Evolutionary conservation across 2,797 vertebrate genomes (phyloP), one percentile per base, ranked within the genome.

Genomic region (Mallotus villosus): DNA sequence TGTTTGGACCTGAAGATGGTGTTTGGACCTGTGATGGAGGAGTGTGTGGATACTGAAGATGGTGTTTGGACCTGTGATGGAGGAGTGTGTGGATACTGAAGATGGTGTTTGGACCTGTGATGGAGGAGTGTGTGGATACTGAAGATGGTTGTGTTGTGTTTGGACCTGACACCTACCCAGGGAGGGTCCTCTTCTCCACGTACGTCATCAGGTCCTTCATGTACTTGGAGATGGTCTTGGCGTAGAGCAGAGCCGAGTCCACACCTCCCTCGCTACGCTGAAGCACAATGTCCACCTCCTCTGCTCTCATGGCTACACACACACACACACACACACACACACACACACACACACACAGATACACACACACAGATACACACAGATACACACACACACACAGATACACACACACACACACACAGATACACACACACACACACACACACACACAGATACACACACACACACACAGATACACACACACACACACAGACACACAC

Each of bases 181-280:
- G 0, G 84, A 70, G 0, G 0, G 84, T 94, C 61, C 96, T 93
- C 84, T 95, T 99, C 86, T 99, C 98, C 88, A 98, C 90, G 53
- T 97, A 99, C 55, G 67, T 83, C 0, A 95, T 94, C 74, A 99
- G 90, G 83, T 99, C 97, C 87, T 99, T 99, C 92, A 98, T 95
- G 90, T 99, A 99, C 81, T 96, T 99, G 80, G 97, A 94, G 84
- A 98, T 94, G 81, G 83, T 94, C 85, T 99, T 99, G 75, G 96
- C 90, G 0, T 99, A 99, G 34, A 92, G 89, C 58, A 99, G 92
- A 1, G 97, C 96, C 0, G 93, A 95, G 0, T 97, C 95, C 34
- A 99, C 94, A 0, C 98, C 97, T 0, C 96, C 97, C 76, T 99
- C 97, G 0, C 95, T 97, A 76, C 84, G 94, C 92, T 99, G 97